Conservation (phyloP, 2,888 invertebrate genomes). For the Limnephilus rhombicus region DNA sequence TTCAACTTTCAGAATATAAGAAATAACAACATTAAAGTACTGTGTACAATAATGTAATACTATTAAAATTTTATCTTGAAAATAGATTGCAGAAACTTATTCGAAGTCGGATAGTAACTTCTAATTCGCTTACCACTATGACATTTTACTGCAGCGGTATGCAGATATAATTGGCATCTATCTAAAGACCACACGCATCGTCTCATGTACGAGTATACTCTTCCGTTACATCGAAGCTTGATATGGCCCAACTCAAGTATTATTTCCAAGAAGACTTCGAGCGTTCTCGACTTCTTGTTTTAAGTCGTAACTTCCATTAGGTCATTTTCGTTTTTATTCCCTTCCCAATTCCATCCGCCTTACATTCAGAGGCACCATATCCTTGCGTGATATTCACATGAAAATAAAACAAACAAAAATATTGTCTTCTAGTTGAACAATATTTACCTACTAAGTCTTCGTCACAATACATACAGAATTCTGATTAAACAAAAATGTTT, state of each 20-base stretch:
- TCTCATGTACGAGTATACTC: not conserved
- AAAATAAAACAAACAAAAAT: not conserved
- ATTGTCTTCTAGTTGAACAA: not conserved
- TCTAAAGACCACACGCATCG: no score
- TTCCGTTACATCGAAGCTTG: not conserved
- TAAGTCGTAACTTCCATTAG: not conserved
- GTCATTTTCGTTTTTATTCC: not conserved
- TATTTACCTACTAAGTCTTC: not conserved
- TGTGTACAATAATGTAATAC: no score
- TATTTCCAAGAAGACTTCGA: not conserved
- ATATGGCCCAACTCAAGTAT: not conserved
- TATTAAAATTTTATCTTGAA: no score
- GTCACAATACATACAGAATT: not conserved
- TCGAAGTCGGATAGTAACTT: no score
- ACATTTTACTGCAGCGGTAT: not conserved
- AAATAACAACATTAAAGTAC: not conserved
- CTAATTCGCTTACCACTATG: not conserved
- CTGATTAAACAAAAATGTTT: conserved; percentile 1
- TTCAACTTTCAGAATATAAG: not conserved
- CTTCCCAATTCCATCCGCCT: not conserved
- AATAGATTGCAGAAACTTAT: no score
- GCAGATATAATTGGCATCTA: not conserved
- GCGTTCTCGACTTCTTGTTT: not conserved
- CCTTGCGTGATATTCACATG: not conserved
- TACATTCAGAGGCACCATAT: not conserved